Percentiles rank a stretch among this genome's conserved stretches.
phyloP scores from a whole-genome alignment of 1,140 invertebrate genomes.

The Probaryconus sp. region DNA sequence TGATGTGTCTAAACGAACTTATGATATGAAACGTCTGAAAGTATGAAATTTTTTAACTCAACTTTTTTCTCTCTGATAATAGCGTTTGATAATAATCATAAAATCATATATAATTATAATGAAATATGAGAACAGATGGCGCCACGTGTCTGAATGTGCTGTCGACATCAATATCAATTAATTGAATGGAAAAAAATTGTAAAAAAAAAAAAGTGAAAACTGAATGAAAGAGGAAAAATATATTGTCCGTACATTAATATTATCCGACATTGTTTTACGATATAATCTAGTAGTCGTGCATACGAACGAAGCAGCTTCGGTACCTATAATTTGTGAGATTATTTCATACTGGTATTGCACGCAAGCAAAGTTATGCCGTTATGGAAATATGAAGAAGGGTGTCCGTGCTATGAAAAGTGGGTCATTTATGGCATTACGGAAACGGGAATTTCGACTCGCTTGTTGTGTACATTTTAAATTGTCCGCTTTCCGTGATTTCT shows the following conservation, averaged over 20 bases:
- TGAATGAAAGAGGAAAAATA: no score
- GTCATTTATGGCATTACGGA: constrained; percentile 38
- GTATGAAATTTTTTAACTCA: no score
- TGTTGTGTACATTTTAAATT: constrained; percentile 2
- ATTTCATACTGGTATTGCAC: constrained; percentile 51
- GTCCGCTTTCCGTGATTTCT: constrained; percentile 12
- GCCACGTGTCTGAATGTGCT: no score
- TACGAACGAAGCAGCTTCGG: constrained; percentile 26
- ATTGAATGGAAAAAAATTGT: neutral
- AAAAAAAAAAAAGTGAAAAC: neutral
- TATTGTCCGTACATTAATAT: neutral
- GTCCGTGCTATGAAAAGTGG: constrained; percentile 33
- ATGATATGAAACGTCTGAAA: no score
- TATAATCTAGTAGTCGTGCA: constrained; percentile 24
- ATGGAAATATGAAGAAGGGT: constrained; percentile 44
- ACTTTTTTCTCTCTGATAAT: no score
- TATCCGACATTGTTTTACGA: constrained; percentile 13
- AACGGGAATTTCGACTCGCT: constrained; percentile 20
- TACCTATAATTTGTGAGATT: constrained; percentile 49
- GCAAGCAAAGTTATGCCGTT: constrained; percentile 45
- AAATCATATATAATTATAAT: no score
- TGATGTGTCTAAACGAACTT: no score
- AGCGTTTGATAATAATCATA: no score
- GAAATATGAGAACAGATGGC: no score
- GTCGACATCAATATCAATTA: neutral